Conservation (phyloP, 2,113 vertebrate genomes). For the Chelonoidis abingdonii region DNA sequence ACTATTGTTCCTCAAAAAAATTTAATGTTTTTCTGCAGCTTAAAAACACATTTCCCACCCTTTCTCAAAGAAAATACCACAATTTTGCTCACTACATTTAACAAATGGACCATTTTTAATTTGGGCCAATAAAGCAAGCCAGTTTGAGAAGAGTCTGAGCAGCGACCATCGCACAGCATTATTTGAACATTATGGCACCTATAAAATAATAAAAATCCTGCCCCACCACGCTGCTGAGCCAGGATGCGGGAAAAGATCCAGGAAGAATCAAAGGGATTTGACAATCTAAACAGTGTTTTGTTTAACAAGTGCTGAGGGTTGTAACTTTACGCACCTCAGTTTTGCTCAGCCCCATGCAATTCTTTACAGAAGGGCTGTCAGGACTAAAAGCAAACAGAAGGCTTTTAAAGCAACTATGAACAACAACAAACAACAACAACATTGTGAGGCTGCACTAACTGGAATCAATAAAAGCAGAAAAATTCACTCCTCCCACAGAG, state of each 20-base stretch:
- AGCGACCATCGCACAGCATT: fast-evolving
- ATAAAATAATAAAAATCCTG: constrained; percentile 49
- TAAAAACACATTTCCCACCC: background rate
- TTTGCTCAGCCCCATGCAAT: background rate
- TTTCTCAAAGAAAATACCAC: background rate
- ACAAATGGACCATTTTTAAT: background rate
- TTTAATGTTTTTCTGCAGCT: background rate
- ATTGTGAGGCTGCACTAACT: background rate
- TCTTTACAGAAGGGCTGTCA: background rate
- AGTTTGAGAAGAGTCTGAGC: fast-evolving
- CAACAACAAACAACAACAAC: background rate
- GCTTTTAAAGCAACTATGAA: background rate
- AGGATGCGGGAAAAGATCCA: background rate
- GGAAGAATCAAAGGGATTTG: constrained; percentile 36
- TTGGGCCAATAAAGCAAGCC: background rate
- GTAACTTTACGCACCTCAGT: background rate
- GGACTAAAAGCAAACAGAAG: background rate
- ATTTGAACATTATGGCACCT: background rate
- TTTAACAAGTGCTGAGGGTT: background rate
- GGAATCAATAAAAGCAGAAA: background rate
- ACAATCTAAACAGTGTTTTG: background rate
- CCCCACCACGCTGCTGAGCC: fast-evolving
- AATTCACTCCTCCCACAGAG: background rate
- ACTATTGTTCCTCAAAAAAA: fast-evolving
- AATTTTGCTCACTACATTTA: background rate